Evolutionary conservation across 1,140 invertebrate genomes (phyloP).

Genomic region (Solenopsis invicta): DNA sequence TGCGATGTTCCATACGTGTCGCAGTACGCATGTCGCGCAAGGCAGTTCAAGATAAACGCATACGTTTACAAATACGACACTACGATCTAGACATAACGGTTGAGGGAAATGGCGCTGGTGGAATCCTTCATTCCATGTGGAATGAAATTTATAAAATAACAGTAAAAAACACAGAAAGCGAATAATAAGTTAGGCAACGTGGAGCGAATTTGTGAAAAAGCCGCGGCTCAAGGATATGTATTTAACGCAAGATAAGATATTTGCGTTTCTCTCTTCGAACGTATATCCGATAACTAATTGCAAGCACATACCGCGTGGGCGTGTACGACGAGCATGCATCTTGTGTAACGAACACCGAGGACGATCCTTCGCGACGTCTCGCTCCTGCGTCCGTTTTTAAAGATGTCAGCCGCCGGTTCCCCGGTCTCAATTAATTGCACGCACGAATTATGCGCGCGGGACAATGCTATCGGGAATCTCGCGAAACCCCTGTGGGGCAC

Average conservation of each 20-base stretch:
- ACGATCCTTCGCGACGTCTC: slow-evolving; percentile 49
- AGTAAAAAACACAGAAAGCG: not conserved
- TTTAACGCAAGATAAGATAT: slow-evolving; percentile 19
- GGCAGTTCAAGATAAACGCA: not conserved
- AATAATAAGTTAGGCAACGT: not conserved
- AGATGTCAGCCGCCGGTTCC: slow-evolving; percentile 74
- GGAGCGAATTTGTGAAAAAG: not conserved
- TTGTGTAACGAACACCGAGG: slow-evolving; percentile 64
- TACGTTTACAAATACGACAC: not conserved
- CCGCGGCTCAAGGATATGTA: not conserved
- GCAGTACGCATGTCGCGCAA: slow-evolving; percentile 37
- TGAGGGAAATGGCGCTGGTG: slow-evolving; percentile 22
- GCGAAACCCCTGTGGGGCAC: slow-evolving; percentile 72
- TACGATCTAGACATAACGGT: not conserved
- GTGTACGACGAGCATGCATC: slow-evolving; percentile 35
- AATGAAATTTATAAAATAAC: not conserved
- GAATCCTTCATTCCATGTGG: not conserved
- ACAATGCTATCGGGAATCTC: slow-evolving; percentile 82
- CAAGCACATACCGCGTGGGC: slow-evolving; percentile 35
- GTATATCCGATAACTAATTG: slow-evolving; percentile 46
- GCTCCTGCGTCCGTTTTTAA: slow-evolving; percentile 61
- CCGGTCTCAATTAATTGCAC: slow-evolving; percentile 79
- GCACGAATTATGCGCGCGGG: slow-evolving; percentile 72
- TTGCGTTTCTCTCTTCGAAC: not conserved
- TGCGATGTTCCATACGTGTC: slow-evolving; percentile 67